A percentile compares a stretch with the other conserved stretches of the same genome.
Conservation (phyloP, 2,797 vertebrate species). For the Sandelia bainsii region DNA sequence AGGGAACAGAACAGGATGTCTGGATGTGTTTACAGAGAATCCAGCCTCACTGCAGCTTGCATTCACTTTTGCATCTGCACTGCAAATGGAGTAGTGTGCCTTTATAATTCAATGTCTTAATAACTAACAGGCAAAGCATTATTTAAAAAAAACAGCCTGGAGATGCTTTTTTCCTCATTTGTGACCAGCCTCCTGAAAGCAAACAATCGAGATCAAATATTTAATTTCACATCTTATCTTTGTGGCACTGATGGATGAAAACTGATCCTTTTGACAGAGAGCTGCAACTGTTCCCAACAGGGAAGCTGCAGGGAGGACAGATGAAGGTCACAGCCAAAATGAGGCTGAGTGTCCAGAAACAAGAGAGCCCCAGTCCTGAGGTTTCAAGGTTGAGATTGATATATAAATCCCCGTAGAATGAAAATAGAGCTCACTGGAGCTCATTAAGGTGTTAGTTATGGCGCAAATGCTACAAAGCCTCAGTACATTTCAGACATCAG, state of each 20-base stretch:
- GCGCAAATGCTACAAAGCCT: constrained; percentile 48
- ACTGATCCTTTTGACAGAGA: constrained; percentile 72
- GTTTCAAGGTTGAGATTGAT: constrained; percentile 73
- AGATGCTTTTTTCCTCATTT: constrained; percentile 14
- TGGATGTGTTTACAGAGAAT: constrained; percentile 69
- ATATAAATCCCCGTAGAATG: constrained; percentile 52
- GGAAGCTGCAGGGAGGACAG: constrained; percentile 76
- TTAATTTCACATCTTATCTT: constrained; percentile 65
- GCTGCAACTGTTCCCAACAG: constrained; percentile 66
- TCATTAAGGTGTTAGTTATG: constrained; percentile 68
- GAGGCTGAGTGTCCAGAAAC: constrained; percentile 70
- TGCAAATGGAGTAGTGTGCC: constrained; percentile 33
- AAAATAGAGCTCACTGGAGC: constrained; percentile 56
- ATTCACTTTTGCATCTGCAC: constrained; percentile 39
- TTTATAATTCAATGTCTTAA: constrained; percentile 22
- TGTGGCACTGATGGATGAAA: constrained; percentile 64
- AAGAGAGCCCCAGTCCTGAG: constrained; percentile 52
- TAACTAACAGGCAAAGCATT: constrained; percentile 20
- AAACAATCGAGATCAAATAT: constrained; percentile 57
- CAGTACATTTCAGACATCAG: constrained; percentile 40
- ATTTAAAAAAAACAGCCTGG: constrained; percentile 9
- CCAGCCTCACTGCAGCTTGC: constrained; percentile 34
- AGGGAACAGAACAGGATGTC: constrained; percentile 68
- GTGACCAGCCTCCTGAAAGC: constrained; percentile 29
- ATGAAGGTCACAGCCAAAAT: constrained; percentile 74